phyloP scores from a whole-genome alignment of 2,888 invertebrate species.

The Acanthopleura granulata region DNA sequence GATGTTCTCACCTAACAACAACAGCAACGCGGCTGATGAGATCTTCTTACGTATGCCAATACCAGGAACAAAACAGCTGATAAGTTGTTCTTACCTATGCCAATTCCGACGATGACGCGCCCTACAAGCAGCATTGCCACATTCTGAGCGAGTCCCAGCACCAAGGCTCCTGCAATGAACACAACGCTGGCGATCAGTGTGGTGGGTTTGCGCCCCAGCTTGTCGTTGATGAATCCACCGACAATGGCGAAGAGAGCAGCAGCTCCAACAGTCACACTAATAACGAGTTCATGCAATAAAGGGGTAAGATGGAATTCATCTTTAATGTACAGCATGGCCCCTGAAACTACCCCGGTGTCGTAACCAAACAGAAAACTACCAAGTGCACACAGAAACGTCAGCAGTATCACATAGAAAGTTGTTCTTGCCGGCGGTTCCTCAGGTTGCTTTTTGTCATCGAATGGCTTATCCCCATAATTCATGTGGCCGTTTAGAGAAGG shows the following conservation, averaged over 20 bases:
- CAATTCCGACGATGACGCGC: slow-evolving; percentile 68
- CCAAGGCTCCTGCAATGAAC: slow-evolving; percentile 69
- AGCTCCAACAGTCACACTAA: slow-evolving; percentile 66
- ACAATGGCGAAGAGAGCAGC: slow-evolving; percentile 68
- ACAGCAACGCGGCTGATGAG: too few relatives aligned
- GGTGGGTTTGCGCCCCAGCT: slow-evolving; percentile 70
- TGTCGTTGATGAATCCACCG: slow-evolving; percentile 69
- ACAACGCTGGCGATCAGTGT: slow-evolving; percentile 70
- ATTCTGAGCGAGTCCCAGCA: slow-evolving; percentile 65
- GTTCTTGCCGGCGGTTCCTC: not conserved
- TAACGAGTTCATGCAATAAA: slow-evolving; percentile 70
- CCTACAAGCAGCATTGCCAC: slow-evolving; percentile 64
- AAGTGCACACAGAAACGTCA: slow-evolving; percentile 41
- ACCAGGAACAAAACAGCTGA: slow-evolving; percentile 69
- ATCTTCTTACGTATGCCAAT: slow-evolving; percentile 67
- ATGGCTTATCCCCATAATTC: too few relatives aligned
- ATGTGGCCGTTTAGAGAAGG: too few relatives aligned
- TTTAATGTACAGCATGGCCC: slow-evolving; percentile 67
- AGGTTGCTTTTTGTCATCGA: too few relatives aligned
- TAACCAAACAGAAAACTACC: slow-evolving; percentile 73
- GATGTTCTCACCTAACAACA: too few relatives aligned
- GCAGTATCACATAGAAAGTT: slow-evolving; percentile 24
- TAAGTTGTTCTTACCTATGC: slow-evolving; percentile 65
- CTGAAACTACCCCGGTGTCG: slow-evolving; percentile 73
- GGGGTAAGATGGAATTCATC: slow-evolving; percentile 63